Base-by-base conservation (phyloP, 2,797 vertebrate species). In the Phylloscopus collybita region DNA sequence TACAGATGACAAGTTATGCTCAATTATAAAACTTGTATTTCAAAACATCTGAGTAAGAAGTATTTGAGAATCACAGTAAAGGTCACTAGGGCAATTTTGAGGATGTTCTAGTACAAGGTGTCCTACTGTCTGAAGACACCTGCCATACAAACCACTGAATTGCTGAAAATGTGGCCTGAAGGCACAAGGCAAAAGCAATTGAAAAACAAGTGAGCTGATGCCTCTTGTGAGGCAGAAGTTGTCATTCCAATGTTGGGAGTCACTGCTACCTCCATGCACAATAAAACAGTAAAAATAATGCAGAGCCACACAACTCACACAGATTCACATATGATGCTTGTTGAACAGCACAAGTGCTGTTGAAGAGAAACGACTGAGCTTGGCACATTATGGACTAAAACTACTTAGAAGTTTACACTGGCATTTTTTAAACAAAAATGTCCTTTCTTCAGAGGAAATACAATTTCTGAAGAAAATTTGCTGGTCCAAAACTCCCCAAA, bases 271-370 rank as follows among this genome's bases (percentile, higher is more conserved):
- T 59, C 42, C 23, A 38, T 9, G 47, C 7, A 36, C 4, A 44
- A 49, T 4, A 61, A 51, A 67, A 67, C 10, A 44, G 27, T 36
- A 81, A 53, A 71, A 93, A 45, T 23, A 86, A 83, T 4, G 6
- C 26, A 57, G 47, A 80, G 56, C n/a, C 66, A 47, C 0, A 0
- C 10, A 27, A 16, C 45, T 78, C 76, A 49, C 34, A 72, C 27
- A 74, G 79, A 64, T 17, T 6, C 32, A 54, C 13, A 10, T 4
- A 14, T 3, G 20, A 21, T 29, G 16, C 10, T 30, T 69, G 66
- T 16, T 59, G 50, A 92, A 69, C 4, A 65, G 42, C 0, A 0
- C 16, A 65, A 69, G 40, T 2, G 0, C 38, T 50, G 20, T 5
- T 69, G 21, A 74, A 49, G 40, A 81, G 27, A 61, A 86, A 92